Percentiles rank a stretch among this genome's conserved stretches.
Evolutionary conservation across 2,888 invertebrate species (phyloP).

Genomic region (Caenorhabditis uteleia): DNA sequence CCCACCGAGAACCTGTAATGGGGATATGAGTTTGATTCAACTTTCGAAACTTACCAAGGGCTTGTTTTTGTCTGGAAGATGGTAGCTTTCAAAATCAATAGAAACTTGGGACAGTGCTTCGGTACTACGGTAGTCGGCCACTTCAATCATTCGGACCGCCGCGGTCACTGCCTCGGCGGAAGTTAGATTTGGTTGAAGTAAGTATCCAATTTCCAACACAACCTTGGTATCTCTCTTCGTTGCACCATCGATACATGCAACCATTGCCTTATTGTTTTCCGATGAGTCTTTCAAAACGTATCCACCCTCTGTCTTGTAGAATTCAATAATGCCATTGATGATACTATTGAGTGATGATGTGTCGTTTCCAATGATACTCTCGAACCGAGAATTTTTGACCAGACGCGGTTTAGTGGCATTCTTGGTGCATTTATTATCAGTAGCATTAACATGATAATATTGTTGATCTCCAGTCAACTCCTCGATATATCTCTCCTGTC

Average conservation of each 20-base stretch:
- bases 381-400: slow-evolving; percentile 6
- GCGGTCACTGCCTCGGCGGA: slow-evolving; percentile 22
- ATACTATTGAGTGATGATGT: slow-evolving; percentile 9
- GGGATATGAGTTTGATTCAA: neutral
- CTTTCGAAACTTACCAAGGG: neutral
- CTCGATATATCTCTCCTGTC: slow-evolving; percentile 20
- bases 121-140: slow-evolving; percentile 11
- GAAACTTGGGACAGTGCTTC: too few relatives aligned
- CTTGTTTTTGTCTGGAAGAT: slow-evolving; percentile 10
- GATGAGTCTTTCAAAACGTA: too few relatives aligned
- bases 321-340: slow-evolving; percentile 11
- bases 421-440: slow-evolving; percentile 16
- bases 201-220: slow-evolving; percentile 27
- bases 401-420: slow-evolving; percentile 8
- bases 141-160: slow-evolving; percentile 26
- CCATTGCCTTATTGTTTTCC: too few relatives aligned
- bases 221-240: slow-evolving; percentile 10
- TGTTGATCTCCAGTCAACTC: slow-evolving; percentile 2
- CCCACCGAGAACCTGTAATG: too few relatives aligned
- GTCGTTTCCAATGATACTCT: slow-evolving; percentile 7
- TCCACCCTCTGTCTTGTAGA: slow-evolving; percentile 10
- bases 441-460: slow-evolving; percentile 6
- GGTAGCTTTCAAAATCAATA: slow-evolving; percentile 28
- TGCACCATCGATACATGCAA: slow-evolving; percentile 21
- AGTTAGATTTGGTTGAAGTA: slow-evolving; percentile 3